A percentile compares a stretch with the other conserved stretches of the same genome.
phyloP scores from a whole-genome alignment of 2,888 invertebrate genomes.

The Himalopsyche anomala region DNA sequence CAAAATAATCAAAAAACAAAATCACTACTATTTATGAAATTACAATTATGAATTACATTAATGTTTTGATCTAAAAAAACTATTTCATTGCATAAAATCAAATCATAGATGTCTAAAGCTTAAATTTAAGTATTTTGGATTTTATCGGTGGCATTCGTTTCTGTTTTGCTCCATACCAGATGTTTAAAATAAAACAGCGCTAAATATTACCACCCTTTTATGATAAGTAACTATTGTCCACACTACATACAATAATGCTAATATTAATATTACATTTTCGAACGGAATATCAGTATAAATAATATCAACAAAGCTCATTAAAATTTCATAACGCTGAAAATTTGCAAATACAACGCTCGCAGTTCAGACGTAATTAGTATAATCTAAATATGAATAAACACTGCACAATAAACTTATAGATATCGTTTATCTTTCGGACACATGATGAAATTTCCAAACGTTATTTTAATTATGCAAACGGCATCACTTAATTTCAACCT shows the following conservation, averaged over 20 bases:
- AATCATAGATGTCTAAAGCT: no score
- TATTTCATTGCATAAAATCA: no score
- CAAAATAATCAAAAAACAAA: no score
- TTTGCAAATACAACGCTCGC: not conserved
- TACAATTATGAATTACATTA: no score
- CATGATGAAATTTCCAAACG: constrained; percentile 40
- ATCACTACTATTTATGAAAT: no score
- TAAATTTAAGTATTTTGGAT: no score
- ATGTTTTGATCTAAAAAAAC: no score
- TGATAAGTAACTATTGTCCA: constrained; percentile 16
- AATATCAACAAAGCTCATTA: constrained; percentile 34
- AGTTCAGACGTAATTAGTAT: constrained; percentile 24
- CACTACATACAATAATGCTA: constrained; percentile 7
- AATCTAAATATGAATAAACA: constrained; percentile 36
- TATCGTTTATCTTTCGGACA: constrained; percentile 44
- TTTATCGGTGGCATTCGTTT: no score
- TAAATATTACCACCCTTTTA: constrained; percentile 8
- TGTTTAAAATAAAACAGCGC: constrained; percentile 1
- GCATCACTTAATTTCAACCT: constrained; percentile 31
- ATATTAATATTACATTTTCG: not conserved
- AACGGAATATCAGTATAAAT: not conserved
- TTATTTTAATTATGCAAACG: constrained; percentile 41
- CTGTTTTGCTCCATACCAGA: not conserved
- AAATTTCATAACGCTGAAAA: constrained; percentile 41
- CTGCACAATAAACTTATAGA: constrained; percentile 37